Conservation (phyloP, 2,888 invertebrate species). For the Dione juno region DNA sequence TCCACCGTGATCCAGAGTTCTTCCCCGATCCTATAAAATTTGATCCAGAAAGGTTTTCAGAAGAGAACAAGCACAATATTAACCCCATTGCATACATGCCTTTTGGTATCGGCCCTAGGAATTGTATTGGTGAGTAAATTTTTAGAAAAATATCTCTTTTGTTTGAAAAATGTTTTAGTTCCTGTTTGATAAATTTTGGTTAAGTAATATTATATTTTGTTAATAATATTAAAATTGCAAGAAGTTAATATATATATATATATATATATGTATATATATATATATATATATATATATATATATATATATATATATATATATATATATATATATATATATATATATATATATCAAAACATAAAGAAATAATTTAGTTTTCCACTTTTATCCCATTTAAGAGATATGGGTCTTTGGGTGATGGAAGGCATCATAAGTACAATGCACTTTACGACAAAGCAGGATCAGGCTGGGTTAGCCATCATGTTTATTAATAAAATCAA, state of each 20-base stretch:
- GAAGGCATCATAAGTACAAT: background rate
- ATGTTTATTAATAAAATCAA: background rate
- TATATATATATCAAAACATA: too few relatives aligned
- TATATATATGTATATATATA: too few relatives aligned
- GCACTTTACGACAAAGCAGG: background rate
- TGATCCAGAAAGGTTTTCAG: constrained; percentile 82
- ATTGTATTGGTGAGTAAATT: constrained; percentile 76
- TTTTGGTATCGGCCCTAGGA: constrained; percentile 83
- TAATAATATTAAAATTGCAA: too few relatives aligned
- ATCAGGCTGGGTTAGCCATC: background rate
- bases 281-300: too few relatives aligned
- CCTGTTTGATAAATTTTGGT: too few relatives aligned
- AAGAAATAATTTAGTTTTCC: background rate
- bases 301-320: too few relatives aligned
- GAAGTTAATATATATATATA: too few relatives aligned
- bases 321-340: too few relatives aligned
- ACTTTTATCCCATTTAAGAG: too few relatives aligned
- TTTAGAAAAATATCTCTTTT: background rate
- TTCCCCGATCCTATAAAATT: constrained; percentile 81
- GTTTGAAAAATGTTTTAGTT: too few relatives aligned
- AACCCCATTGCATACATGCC: constrained; percentile 67
- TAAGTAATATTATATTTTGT: too few relatives aligned
- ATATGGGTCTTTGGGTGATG: too few relatives aligned
- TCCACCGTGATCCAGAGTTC: constrained; percentile 77
- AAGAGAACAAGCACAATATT: constrained; percentile 77